Evolutionary conservation across 2,113 vertebrate genomes (phyloP), one percentile per base, ranked within the genome.

Genomic region (Bujurquina vittata): DNA sequence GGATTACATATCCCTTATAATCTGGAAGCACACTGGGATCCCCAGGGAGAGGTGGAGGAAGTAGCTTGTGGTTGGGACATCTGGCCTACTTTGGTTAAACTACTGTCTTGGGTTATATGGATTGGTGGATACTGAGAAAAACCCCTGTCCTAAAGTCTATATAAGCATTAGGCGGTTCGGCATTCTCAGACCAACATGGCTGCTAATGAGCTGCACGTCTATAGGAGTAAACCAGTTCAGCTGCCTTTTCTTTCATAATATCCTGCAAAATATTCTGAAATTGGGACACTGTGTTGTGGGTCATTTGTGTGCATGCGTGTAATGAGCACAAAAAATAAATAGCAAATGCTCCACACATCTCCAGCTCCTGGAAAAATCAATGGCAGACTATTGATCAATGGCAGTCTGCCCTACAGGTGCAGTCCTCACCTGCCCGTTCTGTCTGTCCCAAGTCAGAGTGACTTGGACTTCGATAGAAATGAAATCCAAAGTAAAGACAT

Each of bases 1-100:
- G 67, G 67, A 72, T 72, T 72, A 72, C 18, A 72, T 72, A 72
- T 49, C 46, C 67, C 26, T 33, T n/a, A 31, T 72, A 72, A 72
- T 72, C 67, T 72, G 67, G 46, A 52, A 54, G 67, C 67, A 72
- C 17, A 72, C 17, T 14, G 67, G 46, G 26, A 29, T 14, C 18
- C 67, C 67, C 67, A 3, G 52, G 67, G 67, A 72, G 67, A 52
- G 49, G 15, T 52, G 49, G 15, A 72, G 6, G 46, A 72, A 54
- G 46, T n/a, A 33, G 29, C 67, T 72, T 72, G 67, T 72, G 26
- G 67, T 49, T 18, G 14, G 67, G 67, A 54, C 67, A 54, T 10
- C 67, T 33, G 67, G 26, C 31, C 46, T 72, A 31, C 67, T 72
- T 54, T 54, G 46, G 23, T 52, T 72, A 72, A 52, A 49, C 17